phyloP scores from a whole-genome alignment of 2,888 invertebrate species.

The Congeria kusceri region DNA sequence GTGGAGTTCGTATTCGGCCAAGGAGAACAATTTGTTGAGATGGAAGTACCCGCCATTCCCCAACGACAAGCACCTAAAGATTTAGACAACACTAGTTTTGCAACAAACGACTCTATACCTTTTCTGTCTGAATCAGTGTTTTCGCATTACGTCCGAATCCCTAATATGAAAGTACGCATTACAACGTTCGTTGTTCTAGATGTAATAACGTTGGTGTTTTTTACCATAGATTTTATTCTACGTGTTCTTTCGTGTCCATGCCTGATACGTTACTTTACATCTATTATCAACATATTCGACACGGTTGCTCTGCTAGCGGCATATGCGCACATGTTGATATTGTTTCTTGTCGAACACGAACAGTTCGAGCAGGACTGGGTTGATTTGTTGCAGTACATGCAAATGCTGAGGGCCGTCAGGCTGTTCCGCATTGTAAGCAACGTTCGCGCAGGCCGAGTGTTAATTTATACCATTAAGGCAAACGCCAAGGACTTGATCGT shows the following conservation, averaged over 20 bases:
- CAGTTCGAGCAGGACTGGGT: slow-evolving; percentile 36
- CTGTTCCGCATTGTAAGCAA: slow-evolving; percentile 51
- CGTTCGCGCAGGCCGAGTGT: slow-evolving; percentile 48
- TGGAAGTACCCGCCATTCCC: no score
- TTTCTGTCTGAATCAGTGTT: no score
- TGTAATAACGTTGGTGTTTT: slow-evolving; percentile 31
- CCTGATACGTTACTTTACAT: slow-evolving; percentile 38
- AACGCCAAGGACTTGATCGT: slow-evolving; percentile 48
- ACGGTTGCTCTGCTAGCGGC: slow-evolving; percentile 44
- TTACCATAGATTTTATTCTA: slow-evolving; percentile 38
- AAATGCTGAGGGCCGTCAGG: slow-evolving; percentile 52
- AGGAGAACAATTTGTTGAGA: no score
- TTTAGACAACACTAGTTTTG: no score
- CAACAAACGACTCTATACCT: no score
- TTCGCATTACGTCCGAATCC: slow-evolving; percentile 10
- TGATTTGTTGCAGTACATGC: slow-evolving; percentile 41
- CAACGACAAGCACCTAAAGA: no score
- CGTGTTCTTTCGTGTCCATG: slow-evolving; percentile 43
- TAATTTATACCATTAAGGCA: slow-evolving; percentile 39
- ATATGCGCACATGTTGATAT: slow-evolving; percentile 27
- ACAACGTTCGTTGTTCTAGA: slow-evolving; percentile 1
- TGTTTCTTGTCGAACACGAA: slow-evolving; percentile 32
- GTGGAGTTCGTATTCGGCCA: no score
- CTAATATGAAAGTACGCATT: slow-evolving; percentile 42
- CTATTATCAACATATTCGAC: slow-evolving; percentile 46